Evolutionary conservation across 1,140 invertebrate species (phyloP).

Genomic region (Drosophila ogumai): DNA sequence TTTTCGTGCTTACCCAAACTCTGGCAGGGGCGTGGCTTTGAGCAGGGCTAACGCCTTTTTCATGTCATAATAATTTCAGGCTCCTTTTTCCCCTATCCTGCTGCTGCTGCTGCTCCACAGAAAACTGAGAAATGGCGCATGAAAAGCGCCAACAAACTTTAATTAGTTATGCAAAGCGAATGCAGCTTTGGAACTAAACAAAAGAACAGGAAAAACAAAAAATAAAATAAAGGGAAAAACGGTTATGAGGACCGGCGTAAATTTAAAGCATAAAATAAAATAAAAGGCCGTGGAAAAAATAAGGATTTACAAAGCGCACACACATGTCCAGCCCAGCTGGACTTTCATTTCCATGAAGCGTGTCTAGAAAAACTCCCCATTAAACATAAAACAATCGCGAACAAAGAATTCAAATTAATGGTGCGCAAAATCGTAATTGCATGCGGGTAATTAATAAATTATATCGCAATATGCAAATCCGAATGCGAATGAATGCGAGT

Average conservation of each 20-base stretch:
- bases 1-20: conserved; percentile 11
- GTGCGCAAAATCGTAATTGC: conserved; percentile 61
- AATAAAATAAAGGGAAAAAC: conserved; percentile 39
- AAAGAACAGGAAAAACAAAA: conserved; percentile 31
- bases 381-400: conserved; percentile 24
- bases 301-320: conserved; percentile 12
- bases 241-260: conserved; percentile 26
- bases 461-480: conserved; percentile 60
- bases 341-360: neutral
- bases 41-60: conserved; percentile 64
- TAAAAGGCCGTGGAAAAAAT: neutral
- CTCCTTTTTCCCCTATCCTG: conserved; percentile 11
- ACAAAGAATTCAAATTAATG: conserved; percentile 53
- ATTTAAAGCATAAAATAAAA: conserved; percentile 53
- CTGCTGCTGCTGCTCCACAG: conserved; percentile 21
- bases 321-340: conserved; percentile 6
- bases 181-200: conserved; percentile 58
- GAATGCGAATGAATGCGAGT: conserved; percentile 12
- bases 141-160: conserved; percentile 72
- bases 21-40: conserved; percentile 15
- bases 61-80: conserved; percentile 75
- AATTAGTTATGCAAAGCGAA: conserved; percentile 79
- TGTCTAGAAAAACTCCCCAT: neutral
- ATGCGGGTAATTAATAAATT: conserved; percentile 73
- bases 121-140: conserved; percentile 69